phyloP scores from a whole-genome alignment of 2,113 vertebrate genomes.

The Electrona antarctica region DNA sequence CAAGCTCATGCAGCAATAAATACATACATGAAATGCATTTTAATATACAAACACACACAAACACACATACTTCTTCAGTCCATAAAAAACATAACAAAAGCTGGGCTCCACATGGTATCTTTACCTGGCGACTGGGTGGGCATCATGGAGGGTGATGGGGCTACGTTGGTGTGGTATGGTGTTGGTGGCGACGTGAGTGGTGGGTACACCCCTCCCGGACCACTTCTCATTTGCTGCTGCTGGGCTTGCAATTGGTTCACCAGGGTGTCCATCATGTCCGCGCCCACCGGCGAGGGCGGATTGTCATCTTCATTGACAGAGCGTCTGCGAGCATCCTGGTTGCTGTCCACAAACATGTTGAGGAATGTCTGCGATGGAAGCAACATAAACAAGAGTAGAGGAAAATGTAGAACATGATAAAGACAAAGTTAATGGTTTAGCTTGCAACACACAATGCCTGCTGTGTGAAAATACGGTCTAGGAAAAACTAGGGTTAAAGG shows the following conservation, averaged over 20 bases:
- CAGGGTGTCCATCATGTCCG: slow-evolving; percentile 93
- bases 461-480: too few relatives aligned
- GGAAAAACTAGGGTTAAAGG: too few relatives aligned
- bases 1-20: slow-evolving; percentile 33
- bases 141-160: slow-evolving; percentile 96
- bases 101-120: slow-evolving; percentile 16
- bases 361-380: slow-evolving; percentile 87
- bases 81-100: not conserved
- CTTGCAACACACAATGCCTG: too few relatives aligned
- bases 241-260: slow-evolving; percentile 88
- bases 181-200: slow-evolving; percentile 94
- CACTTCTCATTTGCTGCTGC: slow-evolving; percentile 75
- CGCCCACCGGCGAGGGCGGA: slow-evolving; percentile 95
- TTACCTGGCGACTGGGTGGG: slow-evolving; percentile 96
- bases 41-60: not conserved
- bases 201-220: slow-evolving; percentile 84
- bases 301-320: slow-evolving; percentile 98
- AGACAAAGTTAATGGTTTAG: too few relatives aligned
- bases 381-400: not conserved
- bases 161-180: slow-evolving; percentile 91
- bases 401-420: too few relatives aligned
- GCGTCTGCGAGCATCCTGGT: slow-evolving; percentile 93
- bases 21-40: slow-evolving; percentile 1
- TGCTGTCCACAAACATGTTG: slow-evolving; percentile 99
- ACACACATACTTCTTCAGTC: not conserved